These are phyloP conservation scores for Agelastica alni DNA, from an alignment of 2,888 invertebrate species.

Conservation along the genomic window DNA sequence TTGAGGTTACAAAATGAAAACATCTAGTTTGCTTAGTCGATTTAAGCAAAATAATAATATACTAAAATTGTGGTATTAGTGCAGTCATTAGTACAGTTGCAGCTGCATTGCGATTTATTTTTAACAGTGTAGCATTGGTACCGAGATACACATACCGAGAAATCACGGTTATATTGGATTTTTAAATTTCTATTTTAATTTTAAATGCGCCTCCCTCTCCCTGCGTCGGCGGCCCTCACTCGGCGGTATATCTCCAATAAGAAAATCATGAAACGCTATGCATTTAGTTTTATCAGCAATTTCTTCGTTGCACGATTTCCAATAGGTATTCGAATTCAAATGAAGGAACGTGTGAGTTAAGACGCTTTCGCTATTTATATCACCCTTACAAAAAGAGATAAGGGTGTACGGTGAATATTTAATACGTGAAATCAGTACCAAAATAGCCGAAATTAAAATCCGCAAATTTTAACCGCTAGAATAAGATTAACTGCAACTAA, in stretches of 20 bases:
- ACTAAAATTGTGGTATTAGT: too few relatives aligned
- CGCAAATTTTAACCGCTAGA: too few relatives aligned
- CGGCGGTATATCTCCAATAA: conserved; percentile 24
- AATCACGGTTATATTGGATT: conserved; percentile 36
- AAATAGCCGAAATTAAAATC: too few relatives aligned
- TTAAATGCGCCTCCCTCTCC: conserved; percentile 19
- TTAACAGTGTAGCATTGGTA: conserved; percentile 20
- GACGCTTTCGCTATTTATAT: conserved; percentile 8
- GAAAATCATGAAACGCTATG: conserved; percentile 27
- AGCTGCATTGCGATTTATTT: too few relatives aligned
- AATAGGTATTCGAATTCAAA: conserved; percentile 20
- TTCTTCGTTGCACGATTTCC: conserved; percentile 21
- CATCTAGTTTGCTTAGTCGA: too few relatives aligned
- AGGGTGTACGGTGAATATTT: background rate
- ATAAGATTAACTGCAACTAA: too few relatives aligned
- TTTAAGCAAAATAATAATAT: too few relatives aligned
- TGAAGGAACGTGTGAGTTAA: conserved; percentile 17
- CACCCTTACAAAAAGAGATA: background rate
- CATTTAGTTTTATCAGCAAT: conserved; percentile 26
- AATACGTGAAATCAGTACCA: too few relatives aligned
- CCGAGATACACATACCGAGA: conserved; percentile 25
- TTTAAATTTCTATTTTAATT: conserved; percentile 35
- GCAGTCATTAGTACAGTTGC: too few relatives aligned
- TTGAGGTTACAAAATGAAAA: too few relatives aligned
- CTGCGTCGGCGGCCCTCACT: conserved; percentile 10